Percentiles rank a stretch among this genome's conserved stretches.
Evolutionary conservation across 2,797 vertebrate species (phyloP).

Genomic region (Varecia variegata): DNA sequence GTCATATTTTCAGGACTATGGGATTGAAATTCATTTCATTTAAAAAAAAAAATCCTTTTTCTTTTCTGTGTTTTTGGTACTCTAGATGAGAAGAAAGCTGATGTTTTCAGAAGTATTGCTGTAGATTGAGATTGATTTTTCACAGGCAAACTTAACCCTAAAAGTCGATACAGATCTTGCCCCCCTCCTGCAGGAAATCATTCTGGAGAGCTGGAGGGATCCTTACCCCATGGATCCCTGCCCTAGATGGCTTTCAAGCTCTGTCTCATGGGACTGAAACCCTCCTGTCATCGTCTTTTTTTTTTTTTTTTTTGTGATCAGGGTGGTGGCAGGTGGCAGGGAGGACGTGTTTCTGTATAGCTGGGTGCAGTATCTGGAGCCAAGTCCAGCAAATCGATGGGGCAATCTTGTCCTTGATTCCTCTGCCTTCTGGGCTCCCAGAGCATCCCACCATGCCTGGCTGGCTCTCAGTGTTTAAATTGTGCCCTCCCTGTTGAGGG

Average conservation of each 20-base stretch:
- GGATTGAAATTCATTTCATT: background rate
- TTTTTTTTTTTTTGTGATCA: background rate
- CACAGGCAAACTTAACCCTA: background rate
- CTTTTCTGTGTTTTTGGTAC: background rate
- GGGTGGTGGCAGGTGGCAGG: no score
- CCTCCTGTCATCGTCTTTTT: background rate
- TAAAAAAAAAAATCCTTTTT: background rate
- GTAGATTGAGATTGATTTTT: background rate
- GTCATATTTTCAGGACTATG: background rate
- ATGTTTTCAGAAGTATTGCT: background rate
- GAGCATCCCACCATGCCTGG: background rate
- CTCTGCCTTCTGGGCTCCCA: background rate
- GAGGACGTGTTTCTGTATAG: background rate
- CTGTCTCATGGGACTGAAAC: background rate
- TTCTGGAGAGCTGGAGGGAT: background rate
- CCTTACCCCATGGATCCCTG: background rate
- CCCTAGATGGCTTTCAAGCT: background rate
- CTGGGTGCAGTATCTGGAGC: background rate
- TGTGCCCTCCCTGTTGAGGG: background rate
- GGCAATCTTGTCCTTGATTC: background rate
- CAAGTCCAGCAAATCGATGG: accelerated
- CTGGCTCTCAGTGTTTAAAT: background rate
- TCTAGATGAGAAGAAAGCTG: background rate
- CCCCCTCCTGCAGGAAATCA: background rate
- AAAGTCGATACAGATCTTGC: background rate